Evolutionary conservation across 2,113 vertebrate species (phyloP), one percentile per base, ranked within the genome.

Genomic region (Alligator mississippiensis): DNA sequence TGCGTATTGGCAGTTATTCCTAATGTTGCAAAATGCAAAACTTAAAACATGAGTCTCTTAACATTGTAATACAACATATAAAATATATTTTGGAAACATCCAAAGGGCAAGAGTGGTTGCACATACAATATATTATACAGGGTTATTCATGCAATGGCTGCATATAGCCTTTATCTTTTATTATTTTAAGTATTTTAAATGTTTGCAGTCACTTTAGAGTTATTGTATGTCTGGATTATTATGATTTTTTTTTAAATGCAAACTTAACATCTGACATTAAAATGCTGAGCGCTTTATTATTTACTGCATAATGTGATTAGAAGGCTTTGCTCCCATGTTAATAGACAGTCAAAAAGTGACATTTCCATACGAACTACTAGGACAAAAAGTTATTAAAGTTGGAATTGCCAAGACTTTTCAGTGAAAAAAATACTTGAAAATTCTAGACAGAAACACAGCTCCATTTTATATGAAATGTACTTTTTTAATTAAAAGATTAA

Each of bases 401-500:
- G 74, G 85, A 70, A 87, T 77, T n/a, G 4, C 18, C 57, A 80
- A 30, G 76, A 28, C 30, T 82, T 83, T 89, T 68, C 25, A 11
- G 57, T 54, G 4, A 79, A 62, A 75, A 66, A 64, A 84, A 28
- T 24, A 15, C 27, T 83, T 21, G 4, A 61, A 95, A 81, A 61
- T 3, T 78, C n/a, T 59, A 62, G 28, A 30, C 2, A 62, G 61
- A 64, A 24, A 60, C 4, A 27, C 1, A 10, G 0, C 70, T 91
- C 5, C 74, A 10, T 84, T 86, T 83, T 15, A 88, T 34, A 84
- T 57, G 79, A 89, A 92, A 88, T 18, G 1, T 2, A 2, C 18
- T 85, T 57, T 55, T 93, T 86, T 63, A 82, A 95, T 94, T 90
- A 80, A 89, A 96, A 87, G 66, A 92, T 90, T 80, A 81, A 95